Conservation (phyloP, 1,140 invertebrate genomes). For the Hylaeus anthracinus region DNA sequence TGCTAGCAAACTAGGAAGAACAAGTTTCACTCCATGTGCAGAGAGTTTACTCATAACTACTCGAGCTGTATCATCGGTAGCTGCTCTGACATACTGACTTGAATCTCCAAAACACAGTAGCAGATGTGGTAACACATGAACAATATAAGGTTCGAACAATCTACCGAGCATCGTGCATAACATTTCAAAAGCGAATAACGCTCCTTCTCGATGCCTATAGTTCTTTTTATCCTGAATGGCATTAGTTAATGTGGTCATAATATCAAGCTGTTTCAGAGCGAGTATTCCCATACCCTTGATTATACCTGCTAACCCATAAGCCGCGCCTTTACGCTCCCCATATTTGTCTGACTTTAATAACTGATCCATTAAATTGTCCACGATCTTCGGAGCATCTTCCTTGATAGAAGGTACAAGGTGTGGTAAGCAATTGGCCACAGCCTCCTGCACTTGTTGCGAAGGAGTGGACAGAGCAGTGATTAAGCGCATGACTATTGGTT, state of each 20-base stretch:
- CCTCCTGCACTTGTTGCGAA: slow-evolving; percentile 98
- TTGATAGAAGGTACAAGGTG: slow-evolving; percentile 95
- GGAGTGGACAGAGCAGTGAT: slow-evolving; percentile 96
- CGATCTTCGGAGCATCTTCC: slow-evolving; percentile 92
- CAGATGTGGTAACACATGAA: slow-evolving; percentile 97
- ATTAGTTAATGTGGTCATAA: slow-evolving; percentile 96
- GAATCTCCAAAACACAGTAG: slow-evolving; percentile 97
- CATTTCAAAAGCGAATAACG: slow-evolving; percentile 98
- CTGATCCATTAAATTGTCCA: slow-evolving; percentile 93
- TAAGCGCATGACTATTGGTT: slow-evolving; percentile 95
- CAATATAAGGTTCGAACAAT: slow-evolving; percentile 99
- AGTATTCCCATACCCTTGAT: slow-evolving; percentile 98
- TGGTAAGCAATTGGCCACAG: slow-evolving; percentile 97
- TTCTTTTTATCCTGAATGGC: slow-evolving; percentile 99
- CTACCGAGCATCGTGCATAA: slow-evolving; percentile 96
- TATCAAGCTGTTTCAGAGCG: slow-evolving; percentile 96
- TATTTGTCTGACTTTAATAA: slow-evolving; percentile 97
- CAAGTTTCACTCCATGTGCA: slow-evolving; percentile 97
- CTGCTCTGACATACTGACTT: slow-evolving; percentile 94
- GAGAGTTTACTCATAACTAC: slow-evolving; percentile 98
- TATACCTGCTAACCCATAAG: slow-evolving; percentile 93
- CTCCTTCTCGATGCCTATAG: slow-evolving; percentile 95
- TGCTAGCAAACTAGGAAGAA: slow-evolving; percentile 93
- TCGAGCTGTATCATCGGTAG: slow-evolving; percentile 96
- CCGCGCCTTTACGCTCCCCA: slow-evolving; percentile 96